phyloP scores from a whole-genome alignment of 2,113 vertebrate species.

The Enhydra lutris region DNA sequence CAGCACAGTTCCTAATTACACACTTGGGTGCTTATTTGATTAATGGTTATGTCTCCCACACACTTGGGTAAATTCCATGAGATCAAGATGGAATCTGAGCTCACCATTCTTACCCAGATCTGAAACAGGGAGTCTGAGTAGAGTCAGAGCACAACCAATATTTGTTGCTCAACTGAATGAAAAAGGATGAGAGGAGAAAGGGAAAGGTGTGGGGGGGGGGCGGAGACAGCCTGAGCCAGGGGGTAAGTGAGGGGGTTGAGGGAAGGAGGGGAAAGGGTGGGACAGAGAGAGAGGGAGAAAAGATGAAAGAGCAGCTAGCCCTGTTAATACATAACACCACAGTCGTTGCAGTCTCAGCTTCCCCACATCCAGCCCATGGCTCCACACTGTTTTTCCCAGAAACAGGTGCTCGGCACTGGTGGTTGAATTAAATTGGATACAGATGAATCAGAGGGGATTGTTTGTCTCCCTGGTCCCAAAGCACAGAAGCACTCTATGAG shows the following conservation, averaged over 20 bases:
- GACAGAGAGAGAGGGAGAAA: neutral
- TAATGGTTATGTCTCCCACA: neutral
- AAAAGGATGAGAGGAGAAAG: neutral
- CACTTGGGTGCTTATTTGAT: neutral
- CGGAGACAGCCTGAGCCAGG: no score
- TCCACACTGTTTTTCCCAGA: neutral
- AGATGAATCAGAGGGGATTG: neutral
- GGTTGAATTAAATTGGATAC: neutral
- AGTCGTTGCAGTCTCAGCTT: neutral
- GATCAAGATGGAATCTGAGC: neutral
- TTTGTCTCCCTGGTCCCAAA: neutral
- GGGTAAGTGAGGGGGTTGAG: rapidly evolving
- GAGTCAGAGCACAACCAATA: neutral
- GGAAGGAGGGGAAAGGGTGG: no score
- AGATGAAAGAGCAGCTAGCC: neutral
- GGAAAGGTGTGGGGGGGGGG: neutral
- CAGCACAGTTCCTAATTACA: neutral
- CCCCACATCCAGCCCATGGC: neutral
- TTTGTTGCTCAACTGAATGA: neutral
- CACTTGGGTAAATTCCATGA: neutral
- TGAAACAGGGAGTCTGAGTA: neutral
- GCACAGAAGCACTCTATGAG: neutral
- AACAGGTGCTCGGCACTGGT: neutral
- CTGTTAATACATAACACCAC: neutral
- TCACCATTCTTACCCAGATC: neutral